Percentiles rank a stretch among this genome's conserved stretches.
phyloP scores from a whole-genome alignment of 2,888 invertebrate species.

The Dioctria rufipes region DNA sequence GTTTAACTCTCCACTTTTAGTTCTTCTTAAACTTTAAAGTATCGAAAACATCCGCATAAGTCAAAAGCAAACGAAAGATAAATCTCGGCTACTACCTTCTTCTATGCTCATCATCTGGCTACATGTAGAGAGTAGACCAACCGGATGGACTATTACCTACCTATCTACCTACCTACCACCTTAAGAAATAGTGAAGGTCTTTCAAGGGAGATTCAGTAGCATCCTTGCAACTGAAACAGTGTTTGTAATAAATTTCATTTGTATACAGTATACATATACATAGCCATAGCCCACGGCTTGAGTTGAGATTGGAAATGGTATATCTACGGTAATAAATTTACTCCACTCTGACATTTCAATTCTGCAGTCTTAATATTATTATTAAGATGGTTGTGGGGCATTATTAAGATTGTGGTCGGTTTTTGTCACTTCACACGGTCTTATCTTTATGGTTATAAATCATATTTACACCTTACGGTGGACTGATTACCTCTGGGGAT shows the following conservation, averaged over 20 bases:
- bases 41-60: conserved; percentile 10
- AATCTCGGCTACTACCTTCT: conserved; percentile 2
- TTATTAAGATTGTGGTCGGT: conserved; percentile 35
- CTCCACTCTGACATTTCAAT: conserved; percentile 45
- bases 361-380: conserved; percentile 48
- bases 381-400: conserved; percentile 27
- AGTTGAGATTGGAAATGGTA: background rate
- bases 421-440: conserved; percentile 32
- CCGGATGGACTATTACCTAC: background rate
- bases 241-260: background rate
- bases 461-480: conserved; percentile 44
- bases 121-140: background rate
- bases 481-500: conserved; percentile 40
- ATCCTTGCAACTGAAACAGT: conserved; percentile 4
- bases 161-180: too few species aligned
- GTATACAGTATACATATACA: too few species aligned
- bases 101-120: conserved; percentile 2
- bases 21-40: conserved; percentile 14
- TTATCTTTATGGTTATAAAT: conserved; percentile 34
- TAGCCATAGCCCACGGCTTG: background rate
- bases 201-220: background rate
- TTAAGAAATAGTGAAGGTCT: conserved; percentile 30
- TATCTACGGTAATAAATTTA: conserved; percentile 40
- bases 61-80: conserved; percentile 41
- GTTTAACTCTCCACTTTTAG: conserved; percentile 25